Conservation (phyloP, 2,113 vertebrate species). For the Perccottus glenii region DNA sequence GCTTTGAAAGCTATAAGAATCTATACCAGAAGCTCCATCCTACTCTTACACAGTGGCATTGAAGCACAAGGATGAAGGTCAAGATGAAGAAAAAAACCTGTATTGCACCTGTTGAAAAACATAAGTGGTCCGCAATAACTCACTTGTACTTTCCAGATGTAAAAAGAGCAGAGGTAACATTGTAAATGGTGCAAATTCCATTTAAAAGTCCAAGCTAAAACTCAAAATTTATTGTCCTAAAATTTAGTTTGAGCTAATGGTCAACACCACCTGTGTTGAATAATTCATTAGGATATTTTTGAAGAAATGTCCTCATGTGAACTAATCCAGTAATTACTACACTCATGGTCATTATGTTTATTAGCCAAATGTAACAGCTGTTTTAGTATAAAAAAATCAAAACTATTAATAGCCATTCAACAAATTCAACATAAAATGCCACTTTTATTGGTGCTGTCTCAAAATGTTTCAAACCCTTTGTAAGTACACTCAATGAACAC, state of each 20-base stretch:
- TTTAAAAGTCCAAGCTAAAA: conserved; percentile 46
- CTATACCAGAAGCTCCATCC: background rate
- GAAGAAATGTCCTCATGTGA: conserved; percentile 5
- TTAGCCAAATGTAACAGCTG: background rate
- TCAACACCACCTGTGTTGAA: conserved; percentile 36
- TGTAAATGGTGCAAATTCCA: conserved; percentile 42
- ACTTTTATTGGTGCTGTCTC: background rate
- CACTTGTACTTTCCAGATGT: conserved; percentile 4
- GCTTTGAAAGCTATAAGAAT: background rate
- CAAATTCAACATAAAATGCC: background rate
- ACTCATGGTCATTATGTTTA: background rate
- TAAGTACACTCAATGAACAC: too few relatives aligned
- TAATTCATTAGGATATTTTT: conserved; percentile 36
- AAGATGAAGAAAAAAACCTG: conserved; percentile 16
- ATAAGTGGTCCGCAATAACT: conserved; percentile 9
- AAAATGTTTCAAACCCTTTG: background rate
- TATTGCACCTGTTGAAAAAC: conserved; percentile 11
- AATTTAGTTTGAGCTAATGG: conserved; percentile 42
- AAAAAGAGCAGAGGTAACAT: conserved; percentile 39
- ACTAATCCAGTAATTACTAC: background rate
- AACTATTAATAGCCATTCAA: background rate
- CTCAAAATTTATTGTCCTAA: conserved; percentile 33
- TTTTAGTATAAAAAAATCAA: background rate
- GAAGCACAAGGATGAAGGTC: conserved; percentile 17
- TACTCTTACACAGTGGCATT: conserved; percentile 7